Base-by-base conservation (phyloP, 2,113 vertebrate genomes). In the Epinephelus moara region DNA sequence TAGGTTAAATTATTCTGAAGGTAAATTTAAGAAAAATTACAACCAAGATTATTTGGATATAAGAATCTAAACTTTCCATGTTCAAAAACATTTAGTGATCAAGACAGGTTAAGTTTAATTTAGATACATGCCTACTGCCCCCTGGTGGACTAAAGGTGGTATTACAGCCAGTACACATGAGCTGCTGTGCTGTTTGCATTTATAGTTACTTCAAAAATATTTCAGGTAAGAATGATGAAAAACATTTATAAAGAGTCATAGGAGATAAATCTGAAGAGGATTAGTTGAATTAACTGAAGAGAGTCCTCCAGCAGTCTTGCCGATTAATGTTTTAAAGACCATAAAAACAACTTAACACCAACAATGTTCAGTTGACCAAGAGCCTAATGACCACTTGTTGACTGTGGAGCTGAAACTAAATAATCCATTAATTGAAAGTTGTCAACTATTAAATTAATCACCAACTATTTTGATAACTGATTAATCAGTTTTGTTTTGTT, bases 111-210 rank as follows among this genome's bases (percentile, higher is more conserved):
- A 42, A 37, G 0, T 4, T 0, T 13, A 4, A 21, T 37, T 30
- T 77, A 45, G n/a, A 12, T 4, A 23, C 4, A 15, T 14, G 0
- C 6, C 2, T 6, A 75, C 64, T 81, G 82, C 86, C 90, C 79
- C 64, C 92, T 53, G 27, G 1, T 88, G 92, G 89, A 75, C 13
- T 12, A 40, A 18, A 21, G 7, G 21, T 62, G 61, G 59, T 75
- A 92, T 25, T 81, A 45, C 85, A 83, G 14, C 1, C 0, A 70
- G 0, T 0, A 25, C 4, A 30, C 4, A 49, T 18, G 2, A 4
- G 1, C 13, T 13, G 7, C 62, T 55, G 12, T 25, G 40, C 18
- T 75, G 15, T 6, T 1, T 45, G 14, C 53, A 62, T 13, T 42
- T 50, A 17, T 53, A 37, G 6, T 12, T 63, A 50, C 52, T 57